Percentiles rank a stretch among this genome's conserved stretches.
Evolutionary conservation across 2,113 vertebrate species (phyloP).

Genomic region (Pogona vitticeps): DNA sequence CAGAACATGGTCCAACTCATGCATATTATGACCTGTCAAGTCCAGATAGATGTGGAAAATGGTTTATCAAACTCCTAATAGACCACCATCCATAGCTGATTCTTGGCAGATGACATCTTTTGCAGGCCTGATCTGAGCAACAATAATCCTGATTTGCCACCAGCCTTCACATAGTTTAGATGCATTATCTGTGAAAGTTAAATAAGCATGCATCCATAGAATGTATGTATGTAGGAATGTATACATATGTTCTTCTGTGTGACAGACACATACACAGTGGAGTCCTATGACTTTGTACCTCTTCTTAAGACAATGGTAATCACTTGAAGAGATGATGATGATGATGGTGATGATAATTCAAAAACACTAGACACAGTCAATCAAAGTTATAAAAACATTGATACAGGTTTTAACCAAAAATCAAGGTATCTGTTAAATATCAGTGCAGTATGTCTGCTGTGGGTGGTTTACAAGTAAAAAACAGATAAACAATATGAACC

Average conservation of each 20-base stretch:
- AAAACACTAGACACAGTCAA: neutral
- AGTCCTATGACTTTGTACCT: neutral
- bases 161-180: neutral
- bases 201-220: no score
- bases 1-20: neutral
- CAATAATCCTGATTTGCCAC: neutral
- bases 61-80: neutral
- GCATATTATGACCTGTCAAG: no score
- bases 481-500: no score
- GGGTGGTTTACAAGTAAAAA: no score
- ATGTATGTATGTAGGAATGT: no score
- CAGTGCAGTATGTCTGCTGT: no score
- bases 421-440: no score
- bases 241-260: neutral
- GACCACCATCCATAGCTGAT: neutral
- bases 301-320: neutral
- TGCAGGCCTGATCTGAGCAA: neutral
- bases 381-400: no score
- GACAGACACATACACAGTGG: neutral
- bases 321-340: neutral
- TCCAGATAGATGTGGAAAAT: neutral
- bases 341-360: neutral
- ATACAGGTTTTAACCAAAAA: no score
- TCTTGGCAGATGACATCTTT: neutral
- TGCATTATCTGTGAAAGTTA: no score